Evolutionary conservation across 2,888 invertebrate species (phyloP), one percentile per base, ranked within the genome.

Genomic region (Thyatira batis): DNA sequence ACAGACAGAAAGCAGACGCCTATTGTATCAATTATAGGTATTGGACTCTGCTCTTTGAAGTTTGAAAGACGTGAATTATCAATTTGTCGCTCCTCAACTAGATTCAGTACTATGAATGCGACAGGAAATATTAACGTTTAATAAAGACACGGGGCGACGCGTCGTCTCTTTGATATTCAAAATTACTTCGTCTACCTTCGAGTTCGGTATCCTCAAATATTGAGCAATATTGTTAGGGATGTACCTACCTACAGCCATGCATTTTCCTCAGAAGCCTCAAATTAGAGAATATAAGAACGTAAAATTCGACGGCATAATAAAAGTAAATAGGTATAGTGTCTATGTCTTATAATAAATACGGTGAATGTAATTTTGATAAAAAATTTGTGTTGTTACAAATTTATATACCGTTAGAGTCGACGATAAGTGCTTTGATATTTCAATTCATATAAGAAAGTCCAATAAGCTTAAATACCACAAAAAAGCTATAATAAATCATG

Each of bases 131-230:
- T 61, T 60, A 65, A 62, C 60, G 51, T 63, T 53, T 64, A 63
- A 71, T 71, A 73, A 71, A 70, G 73, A 69, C 71, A 69, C 60
- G 67, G 56, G 62, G 60, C 57, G 53, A 54, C 57, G 64, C 65
- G 61, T 67, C 56, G 58, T 57, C 67, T 76, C 79, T 83, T 84
- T 85, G 80, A 84, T 83, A 83, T 84, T 78, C 71, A 71, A 71
- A 83, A 80, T 83, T 74, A 76, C 76, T 76, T 71, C 58, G 68
- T 67, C 72, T 73, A 79, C 72, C 74, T 77, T 63, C 54, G 11
- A 48, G 55, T 20, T 69, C 60, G 63, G 55, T 67, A 57, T 69
- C 73, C 76, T 73, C 71, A 80, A 82, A 65, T 52, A 52, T 55
- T 45, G n/a, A 33, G 28, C n/a, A 13, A 3, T 30, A 11, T 11